Evolutionary conservation across 2,888 invertebrate species (phyloP), one percentile per base, ranked within the genome.

Genomic region (Patella depressa): DNA sequence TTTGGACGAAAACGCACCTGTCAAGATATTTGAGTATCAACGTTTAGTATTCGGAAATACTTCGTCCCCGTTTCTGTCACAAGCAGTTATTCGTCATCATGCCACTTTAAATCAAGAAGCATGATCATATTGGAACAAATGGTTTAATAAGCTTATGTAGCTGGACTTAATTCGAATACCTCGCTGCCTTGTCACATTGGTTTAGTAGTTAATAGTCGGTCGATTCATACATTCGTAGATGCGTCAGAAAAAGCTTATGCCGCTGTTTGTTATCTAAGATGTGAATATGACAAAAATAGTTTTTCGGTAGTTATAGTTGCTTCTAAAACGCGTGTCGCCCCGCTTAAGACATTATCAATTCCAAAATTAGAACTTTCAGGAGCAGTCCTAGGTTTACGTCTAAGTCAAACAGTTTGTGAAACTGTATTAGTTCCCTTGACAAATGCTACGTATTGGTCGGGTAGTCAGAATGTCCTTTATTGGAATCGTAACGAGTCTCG

Each of bases 401-500:
- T 24, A 24, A 24, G 1, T 24, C 24, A 34, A 34, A 34, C 34
- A 3, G 24, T 24, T 24, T 24, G 24, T 24, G 24, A 24, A 24
- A 24, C 24, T 24, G 0, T 24, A 1, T 24, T 2, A 34, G 34
- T 34, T 0, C 34, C 34, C 34, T 34, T 2, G 34, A 34, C 34
- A 34, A 2, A 34, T 34, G 34, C 34, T 34, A 34, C 34, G 34
- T 34, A 34, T 34, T 81, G 74, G 81, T 73, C 77, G 12, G 79
- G 75, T 73, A 75, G 70, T 53, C 72, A 77, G 77, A 77, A 79
- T 29, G 79, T 79, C 5, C 69, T 76, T 19, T 73, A 17, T 24
- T 79, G 79, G 79, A 79, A 77, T 19, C 45, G 72, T 3, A 70
- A 57, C 4, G 17, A 55, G 54, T 59, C 75, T 17, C 3, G 78